phyloP scores from a whole-genome alignment of 2,888 invertebrate genomes.

The Chironomus riparius region DNA sequence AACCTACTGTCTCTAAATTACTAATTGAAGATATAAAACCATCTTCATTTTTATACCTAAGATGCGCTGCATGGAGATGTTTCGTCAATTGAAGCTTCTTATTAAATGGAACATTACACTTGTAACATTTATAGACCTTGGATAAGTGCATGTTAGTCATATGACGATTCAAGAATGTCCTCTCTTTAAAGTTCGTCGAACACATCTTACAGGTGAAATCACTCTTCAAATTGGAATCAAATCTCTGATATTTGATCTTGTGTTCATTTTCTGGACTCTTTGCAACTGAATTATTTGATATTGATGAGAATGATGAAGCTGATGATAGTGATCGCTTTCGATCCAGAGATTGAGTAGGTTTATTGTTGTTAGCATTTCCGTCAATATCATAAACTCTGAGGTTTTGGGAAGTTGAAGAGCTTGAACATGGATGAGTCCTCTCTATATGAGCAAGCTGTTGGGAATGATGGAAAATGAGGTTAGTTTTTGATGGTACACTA shows the following conservation, averaged over 20 bases:
- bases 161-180: not conserved
- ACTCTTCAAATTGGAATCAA: not conserved
- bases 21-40: not conserved
- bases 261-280: not conserved
- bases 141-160: not conserved
- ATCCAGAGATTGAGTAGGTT: too few relatives aligned
- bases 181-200: not conserved
- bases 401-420: not conserved
- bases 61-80: not conserved
- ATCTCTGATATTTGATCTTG: not conserved
- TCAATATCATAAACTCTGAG: not conserved
- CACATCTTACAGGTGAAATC: not conserved
- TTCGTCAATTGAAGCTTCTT: not conserved
- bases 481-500: too few relatives aligned
- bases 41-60: not conserved
- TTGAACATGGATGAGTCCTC: not conserved
- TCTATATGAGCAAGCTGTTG: not conserved
- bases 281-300: not conserved
- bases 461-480: too few relatives aligned
- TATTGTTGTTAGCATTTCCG: not conserved
- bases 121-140: not conserved
- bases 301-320: not conserved
- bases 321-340: not conserved
- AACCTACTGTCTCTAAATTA: not conserved
- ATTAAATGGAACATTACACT: not conserved